phyloP scores from a whole-genome alignment of 2,797 vertebrate species.

The Ctenosaura bakeri region DNA sequence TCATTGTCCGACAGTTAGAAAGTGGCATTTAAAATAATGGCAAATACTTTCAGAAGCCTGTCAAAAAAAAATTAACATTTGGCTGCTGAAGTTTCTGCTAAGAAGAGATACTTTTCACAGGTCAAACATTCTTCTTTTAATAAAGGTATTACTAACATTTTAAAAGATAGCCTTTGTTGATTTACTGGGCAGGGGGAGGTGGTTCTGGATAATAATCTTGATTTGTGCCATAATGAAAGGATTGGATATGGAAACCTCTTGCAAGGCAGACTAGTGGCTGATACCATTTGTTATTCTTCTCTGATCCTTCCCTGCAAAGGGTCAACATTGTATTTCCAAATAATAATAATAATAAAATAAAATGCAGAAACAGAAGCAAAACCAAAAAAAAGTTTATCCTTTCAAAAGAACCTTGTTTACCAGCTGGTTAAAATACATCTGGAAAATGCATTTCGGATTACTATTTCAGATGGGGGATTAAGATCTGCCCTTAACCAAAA shows the following conservation, averaged over 20 bases:
- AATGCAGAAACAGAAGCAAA: too few species aligned
- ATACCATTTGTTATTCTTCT: background rate
- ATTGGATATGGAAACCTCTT: conserved; percentile 52
- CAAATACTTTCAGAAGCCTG: conserved; percentile 63
- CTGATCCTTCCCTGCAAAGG: conserved; percentile 7
- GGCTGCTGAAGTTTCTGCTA: conserved; percentile 58
- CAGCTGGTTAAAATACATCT: conserved; percentile 60
- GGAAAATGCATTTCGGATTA: conserved; percentile 66
- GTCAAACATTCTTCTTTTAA: conserved; percentile 55
- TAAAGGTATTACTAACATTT: conserved; percentile 60
- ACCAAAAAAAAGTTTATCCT: background rate
- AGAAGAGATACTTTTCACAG: conserved; percentile 60
- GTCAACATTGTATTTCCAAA: conserved; percentile 35
- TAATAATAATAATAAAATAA: too few species aligned
- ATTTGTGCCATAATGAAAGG: conserved; percentile 55
- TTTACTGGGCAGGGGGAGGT: conserved; percentile 32
- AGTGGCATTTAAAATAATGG: conserved; percentile 69
- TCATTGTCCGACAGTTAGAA: conserved; percentile 74
- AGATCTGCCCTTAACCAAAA: conserved; percentile 48
- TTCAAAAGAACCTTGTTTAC: conserved; percentile 55
- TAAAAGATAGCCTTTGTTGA: conserved; percentile 52
- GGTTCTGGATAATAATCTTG: background rate
- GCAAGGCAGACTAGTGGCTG: background rate
- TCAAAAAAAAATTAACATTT: conserved; percentile 61
- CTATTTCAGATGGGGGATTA: conserved; percentile 62